Percentiles rank a stretch among this genome's conserved stretches.
phyloP scores from a whole-genome alignment of 2,888 invertebrate genomes.

The Cryptosula pallasiana region DNA sequence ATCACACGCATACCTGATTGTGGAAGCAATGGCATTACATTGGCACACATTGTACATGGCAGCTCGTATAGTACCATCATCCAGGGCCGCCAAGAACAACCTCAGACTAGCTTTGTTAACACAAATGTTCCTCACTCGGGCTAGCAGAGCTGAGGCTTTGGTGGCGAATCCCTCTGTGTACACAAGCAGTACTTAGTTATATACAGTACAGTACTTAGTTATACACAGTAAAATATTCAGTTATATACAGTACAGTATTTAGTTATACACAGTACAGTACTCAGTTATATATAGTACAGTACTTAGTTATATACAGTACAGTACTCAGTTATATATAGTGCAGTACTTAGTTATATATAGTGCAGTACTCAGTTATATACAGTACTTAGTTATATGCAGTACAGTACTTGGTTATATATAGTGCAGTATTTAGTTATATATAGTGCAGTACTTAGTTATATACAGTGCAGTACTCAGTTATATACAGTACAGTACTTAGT shows the following conservation, averaged over 20 bases:
- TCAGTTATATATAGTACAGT: neutral
- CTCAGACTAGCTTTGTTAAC: constrained; percentile 10
- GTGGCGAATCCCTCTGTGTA: neutral
- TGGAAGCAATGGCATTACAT: constrained; percentile 11
- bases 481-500: neutral
- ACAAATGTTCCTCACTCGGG: constrained; percentile 5
- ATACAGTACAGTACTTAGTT: neutral
- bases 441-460: neutral
- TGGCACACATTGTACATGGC: constrained; percentile 22
- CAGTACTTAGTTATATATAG: neutral
- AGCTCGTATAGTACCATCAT: constrained; percentile 16
- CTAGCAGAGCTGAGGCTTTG: neutral
- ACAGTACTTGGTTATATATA: neutral
- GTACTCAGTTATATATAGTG: neutral
- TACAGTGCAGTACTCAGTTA: neutral
- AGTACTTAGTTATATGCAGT: neutral
- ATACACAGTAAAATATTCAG: neutral
- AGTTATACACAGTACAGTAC: neutral
- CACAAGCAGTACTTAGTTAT: neutral
- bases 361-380: neutral
- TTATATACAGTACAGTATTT: neutral
- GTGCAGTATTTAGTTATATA: neutral
- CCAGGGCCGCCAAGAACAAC: neutral
- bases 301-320: neutral
- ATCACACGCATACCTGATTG: neutral